Evolutionary conservation across 2,888 invertebrate genomes (phyloP), one percentile per base, ranked within the genome.

Genomic region (Cyaniris semiargus): DNA sequence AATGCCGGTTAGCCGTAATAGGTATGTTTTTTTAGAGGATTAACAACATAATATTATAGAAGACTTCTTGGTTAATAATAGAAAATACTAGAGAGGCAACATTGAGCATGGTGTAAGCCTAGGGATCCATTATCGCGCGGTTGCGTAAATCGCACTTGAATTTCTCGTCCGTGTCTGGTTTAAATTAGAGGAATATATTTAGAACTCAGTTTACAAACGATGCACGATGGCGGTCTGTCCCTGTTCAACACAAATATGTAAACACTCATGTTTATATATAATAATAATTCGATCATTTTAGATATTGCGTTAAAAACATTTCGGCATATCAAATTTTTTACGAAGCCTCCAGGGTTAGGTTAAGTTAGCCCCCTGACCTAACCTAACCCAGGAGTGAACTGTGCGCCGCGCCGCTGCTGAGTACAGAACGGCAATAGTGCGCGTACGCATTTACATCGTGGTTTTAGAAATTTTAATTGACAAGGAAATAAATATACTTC

Each of bases 171-270:
- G 81, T 77, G 79, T 82, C 82, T 82, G 82, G 78, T 79, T 81
- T 80, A 80, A 81, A 81, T 82, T 82, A 81, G 78, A 75, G 71
- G 79, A 76, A 79, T 80, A 82, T 81, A 80, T 81, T 79, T 81
- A 82, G 80, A 79, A 66, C 27, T 70, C 27, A 56, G 74, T 76
- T 78, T 79, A 78, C 78, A 78, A 79, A 79, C 78, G 78, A 79
- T 66, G 48, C 66, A 79, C 78, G 78, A 79, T 66, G 34, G 34
- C 70, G 66, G 13, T 15, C 48, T 72, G 48, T 72, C 72, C 7
- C 71, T 72, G 1, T 38, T n/a, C 34, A 44, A 70, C 27, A 31
- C 21, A 53, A 53, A 53, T 18, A 53, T 4, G 53, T 53, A 53
- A 53, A 53, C 53, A 53, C 18, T 53, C 2, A 38, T 8, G 38